Base-by-base conservation (phyloP, 2,797 vertebrate species). In the Aratinga solstitialis region DNA sequence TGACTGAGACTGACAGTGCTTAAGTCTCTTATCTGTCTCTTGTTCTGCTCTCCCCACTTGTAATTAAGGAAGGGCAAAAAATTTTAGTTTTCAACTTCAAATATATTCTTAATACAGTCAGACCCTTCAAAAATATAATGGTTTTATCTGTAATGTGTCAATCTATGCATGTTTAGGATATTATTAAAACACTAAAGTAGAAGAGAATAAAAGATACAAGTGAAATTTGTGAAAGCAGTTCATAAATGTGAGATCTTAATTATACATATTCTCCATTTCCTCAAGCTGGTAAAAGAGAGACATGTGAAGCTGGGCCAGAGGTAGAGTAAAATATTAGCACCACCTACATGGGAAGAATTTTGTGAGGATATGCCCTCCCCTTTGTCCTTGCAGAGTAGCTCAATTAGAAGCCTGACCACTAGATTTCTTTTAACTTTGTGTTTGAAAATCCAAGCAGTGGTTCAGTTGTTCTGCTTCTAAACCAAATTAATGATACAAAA, bases 291-390 rank as follows among this genome's bases (percentile, higher is more conserved):
- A 68, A 7, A 89, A 9, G 3, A 71, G 27, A 65, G 10, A 6
- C 2, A 36, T n/a, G 0, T 1, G 47, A 22, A 71, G 9, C 17
- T 72, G 18, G 42, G 16, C 8, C 51, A 56, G 24, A 51, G 32
- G 12, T 56, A 56, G 10, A 66, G 4, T 50, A 56, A 56, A 61
- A 54, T 23, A 17, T 47, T 65, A 65, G 7, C 68, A 79, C 3
- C 34, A 47, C 3, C 2, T 3, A 79, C 84, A 63, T 23, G 10
- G 53, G 48, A 75, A 21, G 14, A 63, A 43, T 62, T 69, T 18
- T 58, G 7, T 38, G 20, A 72, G 3, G 8, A 8, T n/a, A 67
- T n/a, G 11, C 8, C 36, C 26, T 80, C 10, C 13, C 6, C 23
- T 34, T 81, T 29, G 13, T 54, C 27, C 13, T 58, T 73, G 12